Conservation (phyloP, 1,140 invertebrate species). For the Adelges cooleyi region DNA sequence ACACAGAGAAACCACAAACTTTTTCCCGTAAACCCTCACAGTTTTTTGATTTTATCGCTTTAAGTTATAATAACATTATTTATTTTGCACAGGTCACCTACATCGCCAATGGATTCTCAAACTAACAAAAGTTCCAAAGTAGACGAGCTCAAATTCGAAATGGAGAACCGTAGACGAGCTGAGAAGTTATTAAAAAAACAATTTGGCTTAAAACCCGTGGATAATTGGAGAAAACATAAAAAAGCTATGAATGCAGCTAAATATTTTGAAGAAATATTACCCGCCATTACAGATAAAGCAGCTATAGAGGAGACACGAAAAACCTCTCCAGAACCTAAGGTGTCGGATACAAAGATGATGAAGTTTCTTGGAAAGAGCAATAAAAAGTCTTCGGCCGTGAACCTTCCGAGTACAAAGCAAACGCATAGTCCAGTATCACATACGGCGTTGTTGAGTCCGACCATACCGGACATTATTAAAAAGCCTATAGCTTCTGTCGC, state of each 20-base stretch:
- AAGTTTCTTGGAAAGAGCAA: background rate
- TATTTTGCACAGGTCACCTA: conserved; percentile 6
- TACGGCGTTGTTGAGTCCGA: background rate
- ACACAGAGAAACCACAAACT: no score
- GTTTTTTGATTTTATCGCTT: no score
- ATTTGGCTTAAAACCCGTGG: conserved; percentile 15
- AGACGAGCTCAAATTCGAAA: conserved; percentile 16
- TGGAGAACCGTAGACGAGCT: conserved; percentile 12
- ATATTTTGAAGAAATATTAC: conserved; percentile 4
- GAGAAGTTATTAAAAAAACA: conserved; percentile 26
- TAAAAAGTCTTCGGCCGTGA: conserved; percentile 15
- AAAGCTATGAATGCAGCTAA: conserved; percentile 20
- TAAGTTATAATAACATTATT: no score
- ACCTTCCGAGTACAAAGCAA: conserved; percentile 2
- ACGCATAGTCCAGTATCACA: background rate
- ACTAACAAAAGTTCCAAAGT: background rate
- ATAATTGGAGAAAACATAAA: conserved; percentile 21
- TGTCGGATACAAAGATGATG: background rate
- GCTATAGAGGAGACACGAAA: background rate
- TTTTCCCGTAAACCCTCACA: no score
- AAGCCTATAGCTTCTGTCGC: conserved; percentile 22
- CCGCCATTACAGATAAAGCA: background rate
- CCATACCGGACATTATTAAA: background rate
- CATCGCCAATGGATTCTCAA: background rate
- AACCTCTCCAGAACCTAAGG: background rate